These are phyloP conservation scores for Corythornis leucogaster DNA, from an alignment of 2,797 vertebrate genomes.

Conservation along the genomic window DNA sequence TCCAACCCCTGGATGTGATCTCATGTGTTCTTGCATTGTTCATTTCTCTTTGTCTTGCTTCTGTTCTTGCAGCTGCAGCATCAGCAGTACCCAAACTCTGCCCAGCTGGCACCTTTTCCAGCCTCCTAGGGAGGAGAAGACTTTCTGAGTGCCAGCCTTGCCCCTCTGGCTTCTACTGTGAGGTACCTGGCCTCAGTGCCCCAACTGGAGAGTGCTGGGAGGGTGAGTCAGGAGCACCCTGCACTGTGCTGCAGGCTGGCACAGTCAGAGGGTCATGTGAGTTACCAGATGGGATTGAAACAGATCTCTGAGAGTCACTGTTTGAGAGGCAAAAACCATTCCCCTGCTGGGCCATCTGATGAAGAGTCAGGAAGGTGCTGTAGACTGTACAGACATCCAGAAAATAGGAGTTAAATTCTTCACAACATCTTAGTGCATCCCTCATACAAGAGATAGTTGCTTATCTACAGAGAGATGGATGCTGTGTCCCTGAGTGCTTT, in stretches of 20 bases:
- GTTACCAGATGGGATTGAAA: not conserved
- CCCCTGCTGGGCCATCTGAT: not conserved
- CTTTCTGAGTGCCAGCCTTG: slow-evolving; percentile 85
- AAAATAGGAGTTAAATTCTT: not conserved
- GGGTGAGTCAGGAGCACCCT: slow-evolving; percentile 71
- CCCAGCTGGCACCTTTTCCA: slow-evolving; percentile 89
- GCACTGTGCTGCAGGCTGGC: not conserved
- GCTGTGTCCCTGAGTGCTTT: not conserved
- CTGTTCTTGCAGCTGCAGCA: slow-evolving; percentile 77
- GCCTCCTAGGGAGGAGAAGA: slow-evolving; percentile 70
- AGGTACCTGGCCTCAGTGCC: slow-evolving; percentile 78
- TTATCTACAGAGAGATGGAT: not conserved
- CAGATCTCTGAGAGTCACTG: not conserved
- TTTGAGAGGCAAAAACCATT: not conserved
- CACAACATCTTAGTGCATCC: not conserved
- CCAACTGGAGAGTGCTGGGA: slow-evolving; percentile 85
- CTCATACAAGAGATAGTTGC: not conserved
- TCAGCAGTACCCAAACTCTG: slow-evolving; percentile 83
- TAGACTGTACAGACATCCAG: not conserved
- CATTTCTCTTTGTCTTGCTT: not conserved
- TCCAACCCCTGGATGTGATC: not conserved
- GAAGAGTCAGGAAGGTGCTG: not conserved
- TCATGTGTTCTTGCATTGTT: not conserved
- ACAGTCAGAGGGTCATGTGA: too few relatives aligned
- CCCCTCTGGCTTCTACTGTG: slow-evolving; percentile 86